phyloP scores from a whole-genome alignment of 2,888 invertebrate genomes.

The Aleiodes testaceus region DNA sequence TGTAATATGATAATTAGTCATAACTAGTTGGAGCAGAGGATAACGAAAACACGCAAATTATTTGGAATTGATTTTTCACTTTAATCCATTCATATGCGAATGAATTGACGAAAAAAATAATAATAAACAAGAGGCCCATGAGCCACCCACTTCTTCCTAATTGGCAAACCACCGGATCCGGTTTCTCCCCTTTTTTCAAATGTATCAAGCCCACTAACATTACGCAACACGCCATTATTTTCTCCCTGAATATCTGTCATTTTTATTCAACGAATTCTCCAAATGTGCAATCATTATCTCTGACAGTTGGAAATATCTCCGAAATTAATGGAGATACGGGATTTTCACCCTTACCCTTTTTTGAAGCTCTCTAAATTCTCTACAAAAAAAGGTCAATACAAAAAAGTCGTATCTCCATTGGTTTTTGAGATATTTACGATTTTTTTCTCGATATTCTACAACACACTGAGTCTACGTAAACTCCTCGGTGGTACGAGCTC shows the following conservation, averaged over 20 bases:
- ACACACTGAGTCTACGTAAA: too few relatives aligned
- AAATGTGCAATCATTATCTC: not conserved
- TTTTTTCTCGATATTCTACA: too few relatives aligned
- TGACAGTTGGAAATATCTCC: not conserved
- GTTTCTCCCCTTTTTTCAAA: conserved; percentile 62
- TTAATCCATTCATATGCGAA: conserved; percentile 16
- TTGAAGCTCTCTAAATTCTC: too few relatives aligned
- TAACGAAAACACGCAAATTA: conserved; percentile 53
- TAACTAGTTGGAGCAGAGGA: conserved; percentile 44
- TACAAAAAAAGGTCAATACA: too few relatives aligned
- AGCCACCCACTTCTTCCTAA: conserved; percentile 61
- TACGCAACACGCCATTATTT: conserved; percentile 54
- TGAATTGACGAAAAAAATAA: not conserved
- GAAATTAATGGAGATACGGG: not conserved
- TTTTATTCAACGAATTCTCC: not conserved
- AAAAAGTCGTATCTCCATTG: too few relatives aligned
- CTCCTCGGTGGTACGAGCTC: too few relatives aligned
- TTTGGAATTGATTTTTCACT: conserved; percentile 38
- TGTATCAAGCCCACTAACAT: conserved; percentile 62
- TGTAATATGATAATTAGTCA: not conserved
- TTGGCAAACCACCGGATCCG: conserved; percentile 67
- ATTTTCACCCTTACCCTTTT: too few relatives aligned
- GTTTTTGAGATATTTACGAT: too few relatives aligned
- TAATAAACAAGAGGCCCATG: conserved; percentile 43
- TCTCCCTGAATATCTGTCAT: conserved; percentile 21